Evolutionary conservation across 1,140 invertebrate species (phyloP), one percentile per base, ranked within the genome.

Genomic region (Diorhabda elongata): DNA sequence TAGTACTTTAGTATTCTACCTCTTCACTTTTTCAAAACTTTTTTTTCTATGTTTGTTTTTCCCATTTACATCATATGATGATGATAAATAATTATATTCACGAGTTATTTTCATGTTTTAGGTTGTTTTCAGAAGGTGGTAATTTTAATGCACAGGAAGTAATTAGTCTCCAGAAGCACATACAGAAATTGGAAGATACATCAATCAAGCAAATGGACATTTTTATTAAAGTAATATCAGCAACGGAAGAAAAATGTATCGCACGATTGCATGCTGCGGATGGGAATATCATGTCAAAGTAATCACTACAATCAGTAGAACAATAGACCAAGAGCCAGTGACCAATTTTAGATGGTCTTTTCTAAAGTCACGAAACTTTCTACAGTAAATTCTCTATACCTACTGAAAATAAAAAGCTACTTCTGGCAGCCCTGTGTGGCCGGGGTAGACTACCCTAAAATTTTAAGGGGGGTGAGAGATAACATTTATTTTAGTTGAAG

Each of bases 111-210:
- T 4, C 11, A 41, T 44, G 3, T 68, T 61, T 43, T 42, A 72
- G 70, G 56, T 67, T 72, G 8, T 74, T 74, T 69, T 66, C 66
- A 26, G 71, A 74, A 64, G 67, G 52, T 8, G 71, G 73, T 42
- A 70, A 72, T 60, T 74, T 66, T 57, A 69, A 57, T 42, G 41
- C 57, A 2, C n/a, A 60, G n/a, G 73, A 74, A 69, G 44, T 66
- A 6, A 66, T 69, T 64, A 42, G 44, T 41, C 41, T 65, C 41
- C 57, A 67, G 44, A 74, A 70, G 56, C 58, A 66, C 41, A 41
- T 72, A 4, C 43, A 11, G 7, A 74, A 72, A 64, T 42, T 74
- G 26, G 66, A 71, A 45, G 61, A 58, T 5, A 41, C 58, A 41
- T 44, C 67, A 44, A 63, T 67, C 68, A 72, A 44, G 2, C 42